Percentiles rank a stretch among this genome's conserved stretches.
These are phyloP conservation scores for Hyposmocoma kahamanoa DNA, from an alignment of 1,140 invertebrate genomes.

Conservation along the genomic window DNA sequence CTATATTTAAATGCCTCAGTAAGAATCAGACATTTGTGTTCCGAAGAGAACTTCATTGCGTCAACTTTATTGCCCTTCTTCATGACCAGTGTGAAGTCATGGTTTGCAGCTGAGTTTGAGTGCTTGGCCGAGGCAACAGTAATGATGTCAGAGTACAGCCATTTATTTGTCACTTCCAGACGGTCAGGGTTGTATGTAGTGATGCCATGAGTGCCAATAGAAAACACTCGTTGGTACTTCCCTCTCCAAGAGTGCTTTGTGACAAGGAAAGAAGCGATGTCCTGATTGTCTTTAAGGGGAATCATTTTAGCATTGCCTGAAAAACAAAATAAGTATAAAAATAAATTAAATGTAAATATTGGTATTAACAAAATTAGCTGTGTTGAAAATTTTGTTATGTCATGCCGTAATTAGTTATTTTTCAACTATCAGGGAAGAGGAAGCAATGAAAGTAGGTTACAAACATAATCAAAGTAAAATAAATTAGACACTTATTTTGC, in stretches of 20 bases:
- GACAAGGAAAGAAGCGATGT: conserved; percentile 94
- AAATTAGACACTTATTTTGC: not conserved
- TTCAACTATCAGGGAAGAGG: not conserved
- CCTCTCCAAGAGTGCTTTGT: conserved; percentile 98
- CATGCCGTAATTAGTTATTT: not conserved
- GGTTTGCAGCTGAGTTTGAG: conserved; percentile 61
- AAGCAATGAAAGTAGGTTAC: not conserved
- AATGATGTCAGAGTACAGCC: conserved; percentile 89
- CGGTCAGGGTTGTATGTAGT: conserved; percentile 97
- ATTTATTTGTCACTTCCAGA: conserved; percentile 95
- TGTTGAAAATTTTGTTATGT: too few relatives aligned
- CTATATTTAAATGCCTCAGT: conserved; percentile 92
- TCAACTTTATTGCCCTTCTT: conserved; percentile 94
- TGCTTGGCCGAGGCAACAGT: conserved; percentile 80
- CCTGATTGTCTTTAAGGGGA: conserved; percentile 90
- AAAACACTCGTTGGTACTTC: conserved; percentile 99
- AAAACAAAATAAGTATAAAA: conserved; percentile 17
- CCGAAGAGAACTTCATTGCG: conserved; percentile 97
- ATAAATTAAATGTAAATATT: not conserved
- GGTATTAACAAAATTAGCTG: not conserved
- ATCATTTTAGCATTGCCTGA: conserved; percentile 81
- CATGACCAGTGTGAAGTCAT: conserved; percentile 91
- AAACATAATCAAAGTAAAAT: not conserved
- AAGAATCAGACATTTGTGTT: conserved; percentile 92
- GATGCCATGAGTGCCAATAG: conserved; percentile 95